These are phyloP conservation scores for Danaus plexippus DNA, from an alignment of 1,140 invertebrate species.

Conservation along the genomic window DNA sequence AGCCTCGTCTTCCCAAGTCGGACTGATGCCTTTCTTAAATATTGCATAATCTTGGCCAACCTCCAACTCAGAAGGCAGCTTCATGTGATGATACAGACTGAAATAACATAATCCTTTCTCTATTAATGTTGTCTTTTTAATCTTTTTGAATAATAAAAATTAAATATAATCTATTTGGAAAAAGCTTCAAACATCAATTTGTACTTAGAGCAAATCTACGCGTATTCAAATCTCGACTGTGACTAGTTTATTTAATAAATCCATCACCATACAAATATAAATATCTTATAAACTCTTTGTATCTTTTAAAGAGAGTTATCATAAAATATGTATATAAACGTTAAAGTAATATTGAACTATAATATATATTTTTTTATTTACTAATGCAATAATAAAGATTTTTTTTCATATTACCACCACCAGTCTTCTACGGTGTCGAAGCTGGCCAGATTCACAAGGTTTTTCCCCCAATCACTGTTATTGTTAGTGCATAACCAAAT, in stretches of 20 bases:
- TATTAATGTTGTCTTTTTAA: not conserved
- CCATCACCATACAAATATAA: too few species aligned
- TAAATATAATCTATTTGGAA: not conserved
- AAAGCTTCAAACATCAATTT: not conserved
- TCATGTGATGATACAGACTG: slow-evolving; percentile 95
- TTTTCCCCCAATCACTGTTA: slow-evolving; percentile 86
- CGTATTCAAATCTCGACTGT: too few species aligned
- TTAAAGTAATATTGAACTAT: too few species aligned
- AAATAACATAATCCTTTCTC: slow-evolving; percentile 18
- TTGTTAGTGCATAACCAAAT: slow-evolving; percentile 96
- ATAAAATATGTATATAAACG: too few species aligned
- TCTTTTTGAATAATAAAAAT: too few species aligned
- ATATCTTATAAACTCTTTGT: too few species aligned
- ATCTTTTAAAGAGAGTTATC: too few species aligned
- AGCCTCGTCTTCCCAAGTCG: slow-evolving; percentile 96
- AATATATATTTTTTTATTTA: too few species aligned
- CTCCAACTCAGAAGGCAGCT: slow-evolving; percentile 87
- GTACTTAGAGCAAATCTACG: too few species aligned
- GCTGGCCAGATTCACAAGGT: slow-evolving; percentile 88
- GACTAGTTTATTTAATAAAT: too few species aligned
- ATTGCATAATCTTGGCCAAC: slow-evolving; percentile 93
- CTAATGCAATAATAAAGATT: too few species aligned
- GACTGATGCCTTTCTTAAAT: slow-evolving; percentile 93
- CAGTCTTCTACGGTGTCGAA: slow-evolving; percentile 98
- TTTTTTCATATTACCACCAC: slow-evolving; percentile 84